Percentiles rank a stretch among this genome's conserved stretches.
Conservation (phyloP, 1,140 invertebrate genomes). For the Rhopalosiphum maidis region DNA sequence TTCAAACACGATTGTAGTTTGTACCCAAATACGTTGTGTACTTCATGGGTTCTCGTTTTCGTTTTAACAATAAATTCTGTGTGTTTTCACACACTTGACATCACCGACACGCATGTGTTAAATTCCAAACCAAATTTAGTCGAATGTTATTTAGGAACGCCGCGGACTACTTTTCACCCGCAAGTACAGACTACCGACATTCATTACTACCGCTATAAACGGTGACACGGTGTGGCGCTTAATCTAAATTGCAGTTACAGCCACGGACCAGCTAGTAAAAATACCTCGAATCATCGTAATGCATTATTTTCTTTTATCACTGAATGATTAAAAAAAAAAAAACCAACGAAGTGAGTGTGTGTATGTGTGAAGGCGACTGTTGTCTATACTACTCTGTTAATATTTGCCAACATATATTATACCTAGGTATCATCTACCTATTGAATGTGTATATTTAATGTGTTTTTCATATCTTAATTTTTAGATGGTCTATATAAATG, state of each 20-base stretch:
- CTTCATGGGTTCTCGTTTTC: not conserved
- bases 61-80: conserved; percentile 7
- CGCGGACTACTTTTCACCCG: not conserved
- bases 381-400: conserved; percentile 16
- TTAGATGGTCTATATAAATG: not conserved
- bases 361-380: conserved; percentile 23
- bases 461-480: conserved; percentile 9
- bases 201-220: not conserved
- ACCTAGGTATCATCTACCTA: not conserved
- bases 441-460: too few species aligned
- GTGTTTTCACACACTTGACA: not conserved
- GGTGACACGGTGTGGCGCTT: not conserved
- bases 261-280: not conserved
- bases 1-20: not conserved
- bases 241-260: not conserved
- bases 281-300: conserved; percentile 17
- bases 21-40: not conserved
- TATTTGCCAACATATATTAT: not conserved
- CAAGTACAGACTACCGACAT: not conserved
- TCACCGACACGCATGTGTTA: not conserved
- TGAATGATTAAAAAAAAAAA: conserved; percentile 25
- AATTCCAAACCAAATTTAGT: conserved; percentile 35
- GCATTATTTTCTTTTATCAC: conserved; percentile 3
- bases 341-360: not conserved
- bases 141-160: not conserved